These are phyloP conservation scores for Xenopus tropicalis DNA, from an alignment of 2,113 vertebrate genomes.

Conservation along the genomic window DNA sequence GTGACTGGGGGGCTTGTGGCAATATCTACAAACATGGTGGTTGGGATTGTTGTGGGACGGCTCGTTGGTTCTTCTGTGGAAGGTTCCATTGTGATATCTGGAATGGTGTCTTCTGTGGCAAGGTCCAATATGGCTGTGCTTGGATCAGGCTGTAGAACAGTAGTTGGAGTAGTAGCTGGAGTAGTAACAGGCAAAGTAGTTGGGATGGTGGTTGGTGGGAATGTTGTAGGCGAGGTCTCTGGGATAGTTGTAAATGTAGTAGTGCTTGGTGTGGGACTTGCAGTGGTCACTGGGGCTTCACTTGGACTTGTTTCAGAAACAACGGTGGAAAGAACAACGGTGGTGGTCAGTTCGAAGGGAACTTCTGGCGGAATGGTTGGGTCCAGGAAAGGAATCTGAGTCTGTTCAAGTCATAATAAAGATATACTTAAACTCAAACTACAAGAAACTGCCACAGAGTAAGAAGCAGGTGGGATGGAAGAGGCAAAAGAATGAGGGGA, in stretches of 20 bases:
- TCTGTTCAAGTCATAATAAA: slow-evolving; percentile 51
- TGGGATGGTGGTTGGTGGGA: slow-evolving; percentile 35
- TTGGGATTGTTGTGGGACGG: slow-evolving; percentile 47
- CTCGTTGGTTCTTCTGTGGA: slow-evolving; percentile 55
- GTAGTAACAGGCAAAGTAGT: background rate
- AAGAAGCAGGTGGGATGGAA: no score
- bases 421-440: background rate
- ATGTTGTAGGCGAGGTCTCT: slow-evolving; percentile 53
- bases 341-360: slow-evolving; percentile 52
- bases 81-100: slow-evolving; percentile 46
- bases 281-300: slow-evolving; percentile 27
- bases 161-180: background rate
- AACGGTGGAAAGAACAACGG: slow-evolving; percentile 45
- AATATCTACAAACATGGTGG: slow-evolving; percentile 8
- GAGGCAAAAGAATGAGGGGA: no score
- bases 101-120: slow-evolving; percentile 46
- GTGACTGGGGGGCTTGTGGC: slow-evolving; percentile 43
- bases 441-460: no score
- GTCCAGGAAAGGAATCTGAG: slow-evolving; percentile 49
- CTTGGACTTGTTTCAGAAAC: slow-evolving; percentile 15
- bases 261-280: slow-evolving; percentile 41
- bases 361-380: slow-evolving; percentile 56
- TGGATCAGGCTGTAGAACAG: slow-evolving; percentile 6
- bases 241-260: slow-evolving; percentile 42
- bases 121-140: background rate